Conservation (phyloP, 2,888 invertebrate genomes). For the Eurytoma adleriae region DNA sequence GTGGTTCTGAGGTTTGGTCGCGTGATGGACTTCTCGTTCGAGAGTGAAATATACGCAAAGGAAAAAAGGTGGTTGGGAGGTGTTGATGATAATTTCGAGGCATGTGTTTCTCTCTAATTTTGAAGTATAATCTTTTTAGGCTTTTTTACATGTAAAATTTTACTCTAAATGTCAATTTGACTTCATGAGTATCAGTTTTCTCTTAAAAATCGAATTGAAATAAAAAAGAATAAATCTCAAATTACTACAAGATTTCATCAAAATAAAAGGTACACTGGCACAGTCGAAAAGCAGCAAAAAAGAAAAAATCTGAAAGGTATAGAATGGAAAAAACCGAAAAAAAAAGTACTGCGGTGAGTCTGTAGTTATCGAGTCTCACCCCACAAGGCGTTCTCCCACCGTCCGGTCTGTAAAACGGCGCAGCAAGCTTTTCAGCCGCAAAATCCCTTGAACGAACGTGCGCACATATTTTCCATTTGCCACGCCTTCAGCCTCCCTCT, state of each 20-base stretch:
- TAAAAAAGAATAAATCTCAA: background rate
- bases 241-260: background rate
- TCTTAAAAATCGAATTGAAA: too few species aligned
- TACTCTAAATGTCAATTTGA: too few species aligned
- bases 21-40: too few species aligned
- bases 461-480: conserved; percentile 68
- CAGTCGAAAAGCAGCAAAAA: background rate
- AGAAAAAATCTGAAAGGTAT: background rate
- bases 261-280: background rate
- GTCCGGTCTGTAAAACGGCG: conserved; percentile 64
- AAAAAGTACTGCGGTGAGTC: conserved; percentile 36
- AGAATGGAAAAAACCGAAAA: background rate
- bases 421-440: conserved; percentile 65
- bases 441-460: conserved; percentile 54
- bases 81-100: too few species aligned
- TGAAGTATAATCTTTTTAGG: too few species aligned
- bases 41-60: background rate
- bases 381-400: conserved; percentile 43
- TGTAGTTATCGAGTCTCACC: conserved; percentile 66
- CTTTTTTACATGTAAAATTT: too few species aligned
- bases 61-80: background rate
- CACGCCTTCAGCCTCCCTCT: conserved; percentile 50
- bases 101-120: too few species aligned
- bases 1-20: too few species aligned
- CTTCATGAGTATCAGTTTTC: too few species aligned